Conservation (phyloP, 2,888 invertebrate species). For the Operophtera brumata region DNA sequence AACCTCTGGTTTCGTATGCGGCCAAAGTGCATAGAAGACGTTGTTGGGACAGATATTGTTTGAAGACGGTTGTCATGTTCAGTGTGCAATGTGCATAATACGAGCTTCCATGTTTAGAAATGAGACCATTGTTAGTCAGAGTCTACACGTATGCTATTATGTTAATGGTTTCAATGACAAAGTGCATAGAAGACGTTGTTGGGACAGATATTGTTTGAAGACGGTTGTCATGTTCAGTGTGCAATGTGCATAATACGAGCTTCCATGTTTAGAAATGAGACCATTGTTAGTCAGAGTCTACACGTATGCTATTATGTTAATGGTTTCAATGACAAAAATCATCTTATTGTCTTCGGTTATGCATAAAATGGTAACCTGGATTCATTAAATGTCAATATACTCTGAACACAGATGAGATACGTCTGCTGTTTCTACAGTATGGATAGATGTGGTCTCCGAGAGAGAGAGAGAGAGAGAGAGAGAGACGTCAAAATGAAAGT, state of each 20-base stretch:
- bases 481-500: slow-evolving; percentile 48
- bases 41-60: slow-evolving; percentile 43
- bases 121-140: slow-evolving; percentile 42
- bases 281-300: slow-evolving; percentile 39
- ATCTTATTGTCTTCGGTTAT: slow-evolving; percentile 35
- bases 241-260: slow-evolving; percentile 30
- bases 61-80: slow-evolving; percentile 36
- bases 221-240: slow-evolving; percentile 29
- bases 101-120: slow-evolving; percentile 45
- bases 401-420: not conserved
- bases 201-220: slow-evolving; percentile 43
- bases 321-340: slow-evolving; percentile 37
- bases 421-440: not conserved
- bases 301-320: slow-evolving; percentile 39
- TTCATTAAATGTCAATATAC: slow-evolving; percentile 13
- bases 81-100: slow-evolving; percentile 30
- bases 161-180: too few species aligned
- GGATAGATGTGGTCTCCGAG: slow-evolving; percentile 1
- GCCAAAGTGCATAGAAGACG: slow-evolving; percentile 55
- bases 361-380: slow-evolving; percentile 18
- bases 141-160: slow-evolving; percentile 36
- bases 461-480: slow-evolving; percentile 5
- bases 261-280: slow-evolving; percentile 49
- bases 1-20: too few species aligned
- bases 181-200: slow-evolving; percentile 50